These are phyloP conservation scores for Aphelenchoides avenae DNA, from an alignment of 1,140 invertebrate species.

Conservation along the genomic window DNA sequence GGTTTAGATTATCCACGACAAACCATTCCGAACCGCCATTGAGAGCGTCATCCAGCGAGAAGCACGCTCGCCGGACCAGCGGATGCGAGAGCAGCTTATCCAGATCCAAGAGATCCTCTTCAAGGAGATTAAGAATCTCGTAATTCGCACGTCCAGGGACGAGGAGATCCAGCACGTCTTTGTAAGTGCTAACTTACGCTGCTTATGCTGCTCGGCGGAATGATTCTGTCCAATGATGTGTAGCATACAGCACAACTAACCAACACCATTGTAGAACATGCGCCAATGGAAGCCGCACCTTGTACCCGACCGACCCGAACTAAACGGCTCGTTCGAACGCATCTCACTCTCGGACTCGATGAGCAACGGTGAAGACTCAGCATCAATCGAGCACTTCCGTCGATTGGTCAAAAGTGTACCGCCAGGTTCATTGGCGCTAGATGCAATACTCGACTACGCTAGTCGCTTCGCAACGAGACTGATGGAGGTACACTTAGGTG, in stretches of 20 bases:
- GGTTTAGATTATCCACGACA: conserved; percentile 33
- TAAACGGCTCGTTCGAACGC: no score
- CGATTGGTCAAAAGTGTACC: conserved; percentile 13
- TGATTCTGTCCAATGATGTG: no score
- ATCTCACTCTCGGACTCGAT: no score
- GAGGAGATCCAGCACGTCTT: conserved; percentile 34
- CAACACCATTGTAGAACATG: no score
- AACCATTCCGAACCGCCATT: conserved; percentile 42
- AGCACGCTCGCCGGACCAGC: conserved; percentile 16
- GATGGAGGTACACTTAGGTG: neutral
- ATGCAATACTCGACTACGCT: conserved; percentile 19
- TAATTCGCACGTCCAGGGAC: conserved; percentile 25
- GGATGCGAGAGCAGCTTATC: conserved; percentile 30
- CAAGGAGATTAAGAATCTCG: conserved; percentile 33
- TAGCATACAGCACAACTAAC: no score
- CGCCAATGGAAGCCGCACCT: no score
- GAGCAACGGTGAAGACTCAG: no score
- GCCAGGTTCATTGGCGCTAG: conserved; percentile 21
- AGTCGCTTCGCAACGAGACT: neutral
- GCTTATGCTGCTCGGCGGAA: no score
- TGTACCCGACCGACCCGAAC: no score
- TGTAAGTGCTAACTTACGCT: conserved; percentile 15
- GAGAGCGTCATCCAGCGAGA: conserved; percentile 23
- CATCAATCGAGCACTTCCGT: no score
- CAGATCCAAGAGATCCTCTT: conserved; percentile 39